Conservation (phyloP, 1,140 invertebrate genomes). For the Drosophila rufa region DNA sequence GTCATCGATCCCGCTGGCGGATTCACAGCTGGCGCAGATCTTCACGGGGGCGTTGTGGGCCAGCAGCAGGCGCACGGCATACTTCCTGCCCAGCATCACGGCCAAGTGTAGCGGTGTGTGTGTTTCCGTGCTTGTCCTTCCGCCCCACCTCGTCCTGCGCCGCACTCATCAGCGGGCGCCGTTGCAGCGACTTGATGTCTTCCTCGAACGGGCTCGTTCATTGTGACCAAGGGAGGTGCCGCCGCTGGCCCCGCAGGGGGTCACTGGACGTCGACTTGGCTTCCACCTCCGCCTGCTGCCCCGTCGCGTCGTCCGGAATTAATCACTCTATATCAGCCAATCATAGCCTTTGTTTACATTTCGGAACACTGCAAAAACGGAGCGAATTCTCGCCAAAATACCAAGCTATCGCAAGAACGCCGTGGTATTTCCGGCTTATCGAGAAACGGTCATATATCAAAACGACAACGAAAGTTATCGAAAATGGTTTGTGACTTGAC, state of each 20-base stretch:
- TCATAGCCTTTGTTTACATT: too few species aligned
- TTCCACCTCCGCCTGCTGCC: slow-evolving; percentile 47
- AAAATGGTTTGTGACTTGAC: too few species aligned
- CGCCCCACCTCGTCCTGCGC: slow-evolving; percentile 88
- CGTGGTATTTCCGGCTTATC: too few species aligned
- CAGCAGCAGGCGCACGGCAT: slow-evolving; percentile 95
- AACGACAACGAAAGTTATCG: too few species aligned
- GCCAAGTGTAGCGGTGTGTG: slow-evolving; percentile 97
- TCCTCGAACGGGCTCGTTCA: slow-evolving; percentile 88
- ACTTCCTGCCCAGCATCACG: slow-evolving; percentile 97
- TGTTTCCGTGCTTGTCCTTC: slow-evolving; percentile 96
- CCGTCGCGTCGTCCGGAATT: slow-evolving; percentile 38
- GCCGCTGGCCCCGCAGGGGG: slow-evolving; percentile 20
- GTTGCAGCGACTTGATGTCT: slow-evolving; percentile 91
- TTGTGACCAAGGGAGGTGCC: slow-evolving; percentile 3
- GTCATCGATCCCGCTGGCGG: too few species aligned
- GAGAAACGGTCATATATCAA: too few species aligned
- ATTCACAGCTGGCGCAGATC: slow-evolving; percentile 93
- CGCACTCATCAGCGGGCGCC: slow-evolving; percentile 87
- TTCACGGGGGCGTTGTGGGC: slow-evolving; percentile 97
- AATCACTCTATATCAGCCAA: slow-evolving; percentile 27
- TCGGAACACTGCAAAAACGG: too few species aligned
- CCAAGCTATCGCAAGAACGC: too few species aligned
- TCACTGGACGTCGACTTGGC: slow-evolving; percentile 57
- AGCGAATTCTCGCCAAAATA: too few species aligned